Conservation (phyloP, 1,140 invertebrate genomes). For the Pogonomyrmex barbatus region DNA sequence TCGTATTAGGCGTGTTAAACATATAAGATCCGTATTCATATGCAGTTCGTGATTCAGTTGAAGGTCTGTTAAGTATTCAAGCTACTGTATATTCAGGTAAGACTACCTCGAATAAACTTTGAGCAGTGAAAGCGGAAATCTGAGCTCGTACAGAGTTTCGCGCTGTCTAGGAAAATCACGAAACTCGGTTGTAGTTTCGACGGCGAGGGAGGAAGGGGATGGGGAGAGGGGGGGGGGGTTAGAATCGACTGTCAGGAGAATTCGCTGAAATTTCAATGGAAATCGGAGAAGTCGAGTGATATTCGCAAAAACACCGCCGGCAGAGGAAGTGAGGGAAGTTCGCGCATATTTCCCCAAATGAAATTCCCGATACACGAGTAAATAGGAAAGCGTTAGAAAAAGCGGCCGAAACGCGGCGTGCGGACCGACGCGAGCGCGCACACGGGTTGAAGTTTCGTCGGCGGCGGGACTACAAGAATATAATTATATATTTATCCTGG, state of each 20-base stretch:
- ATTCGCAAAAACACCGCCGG: conserved; percentile 41
- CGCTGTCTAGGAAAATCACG: conserved; percentile 41
- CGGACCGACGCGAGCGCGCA: not conserved
- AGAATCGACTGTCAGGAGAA: conserved; percentile 44
- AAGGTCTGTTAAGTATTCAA: conserved; percentile 47
- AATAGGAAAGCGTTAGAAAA: conserved; percentile 19
- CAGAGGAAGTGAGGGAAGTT: conserved; percentile 17
- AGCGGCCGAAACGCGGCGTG: not conserved
- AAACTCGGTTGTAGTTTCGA: conserved; percentile 43
- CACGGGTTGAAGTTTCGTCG: conserved; percentile 3
- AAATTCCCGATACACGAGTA: conserved; percentile 25
- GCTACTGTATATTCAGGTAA: conserved; percentile 26
- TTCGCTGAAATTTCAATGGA: conserved; percentile 51
- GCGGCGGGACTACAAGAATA: conserved; percentile 28
- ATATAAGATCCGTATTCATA: not conserved
- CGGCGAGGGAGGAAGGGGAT: no score
- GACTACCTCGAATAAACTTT: conserved; percentile 38
- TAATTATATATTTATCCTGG: conserved; percentile 59
- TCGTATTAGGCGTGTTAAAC: conserved; percentile 18
- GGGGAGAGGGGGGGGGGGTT: not conserved
- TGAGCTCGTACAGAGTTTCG: not conserved
- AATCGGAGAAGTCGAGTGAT: conserved; percentile 18
- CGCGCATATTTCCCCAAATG: conserved; percentile 30
- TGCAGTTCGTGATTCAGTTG: conserved; percentile 19
- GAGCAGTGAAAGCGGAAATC: conserved; percentile 38